A percentile compares a stretch with the other conserved stretches of the same genome.
Conservation (phyloP, 2,113 vertebrate species). For the Mystacornis crossleyi region DNA sequence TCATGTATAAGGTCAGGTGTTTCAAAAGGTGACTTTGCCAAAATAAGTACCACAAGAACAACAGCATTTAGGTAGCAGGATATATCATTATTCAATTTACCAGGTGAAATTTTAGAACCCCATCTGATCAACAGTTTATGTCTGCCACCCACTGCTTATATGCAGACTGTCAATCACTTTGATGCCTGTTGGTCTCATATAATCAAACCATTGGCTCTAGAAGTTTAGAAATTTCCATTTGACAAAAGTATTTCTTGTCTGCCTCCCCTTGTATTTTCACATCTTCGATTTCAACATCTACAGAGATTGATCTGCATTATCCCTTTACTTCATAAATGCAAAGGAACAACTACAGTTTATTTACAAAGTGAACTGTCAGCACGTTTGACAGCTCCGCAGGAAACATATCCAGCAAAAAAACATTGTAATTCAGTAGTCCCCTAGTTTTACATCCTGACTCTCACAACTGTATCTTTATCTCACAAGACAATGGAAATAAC, state of each 20-base stretch:
- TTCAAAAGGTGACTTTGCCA: neutral
- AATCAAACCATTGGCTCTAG: neutral
- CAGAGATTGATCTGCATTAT: neutral
- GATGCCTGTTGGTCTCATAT: neutral
- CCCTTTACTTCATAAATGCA: neutral
- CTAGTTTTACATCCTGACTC: neutral
- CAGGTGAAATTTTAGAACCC: neutral
- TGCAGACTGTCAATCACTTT: neutral
- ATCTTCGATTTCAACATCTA: conserved; percentile 9
- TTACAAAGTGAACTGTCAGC: neutral
- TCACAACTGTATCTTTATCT: neutral
- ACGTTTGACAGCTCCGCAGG: neutral
- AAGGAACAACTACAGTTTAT: neutral
- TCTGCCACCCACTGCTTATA: neutral
- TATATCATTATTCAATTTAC: neutral
- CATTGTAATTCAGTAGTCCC: neutral
- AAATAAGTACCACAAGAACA: neutral
- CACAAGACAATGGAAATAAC: neutral
- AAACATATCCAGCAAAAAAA: neutral
- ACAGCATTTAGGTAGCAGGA: neutral
- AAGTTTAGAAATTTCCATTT: neutral
- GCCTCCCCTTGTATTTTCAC: neutral
- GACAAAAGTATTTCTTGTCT: conserved; percentile 15
- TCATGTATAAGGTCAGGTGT: neutral
- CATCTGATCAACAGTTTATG: neutral